Percentiles rank a stretch among this genome's conserved stretches.
These are phyloP conservation scores for Odontamblyopus rebecca DNA, from an alignment of 2,797 vertebrate genomes.

Conservation along the genomic window DNA sequence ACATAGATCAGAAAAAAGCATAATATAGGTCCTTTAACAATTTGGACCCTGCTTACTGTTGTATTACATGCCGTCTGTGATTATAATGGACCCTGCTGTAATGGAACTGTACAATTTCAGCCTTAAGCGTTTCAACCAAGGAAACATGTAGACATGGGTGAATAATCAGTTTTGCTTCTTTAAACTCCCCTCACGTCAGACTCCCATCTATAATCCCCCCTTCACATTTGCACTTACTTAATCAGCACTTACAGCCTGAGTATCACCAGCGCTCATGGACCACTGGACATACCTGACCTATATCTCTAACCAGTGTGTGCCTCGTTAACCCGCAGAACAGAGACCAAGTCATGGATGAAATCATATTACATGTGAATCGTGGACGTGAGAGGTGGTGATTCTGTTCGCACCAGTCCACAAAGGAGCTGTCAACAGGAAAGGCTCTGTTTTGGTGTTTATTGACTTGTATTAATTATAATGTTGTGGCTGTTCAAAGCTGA, in stretches of 20 bases:
- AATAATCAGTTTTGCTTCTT: neutral
- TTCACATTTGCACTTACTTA: slow-evolving; percentile 2
- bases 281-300: slow-evolving; percentile 59
- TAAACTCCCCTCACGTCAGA: neutral
- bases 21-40: too few species aligned
- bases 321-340: slow-evolving; percentile 46
- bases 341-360: slow-evolving; percentile 58
- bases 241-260: neutral
- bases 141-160: too few species aligned
- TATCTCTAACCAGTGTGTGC: slow-evolving; percentile 46
- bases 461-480: neutral
- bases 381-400: slow-evolving; percentile 7
- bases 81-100: too few species aligned
- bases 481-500: neutral
- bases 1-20: too few species aligned
- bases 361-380: slow-evolving; percentile 23
- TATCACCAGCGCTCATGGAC: slow-evolving; percentile 31
- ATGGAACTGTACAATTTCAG: too few species aligned
- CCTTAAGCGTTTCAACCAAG: too few species aligned
- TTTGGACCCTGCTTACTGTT: too few species aligned
- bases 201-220: neutral
- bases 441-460: neutral
- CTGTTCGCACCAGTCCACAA: neutral
- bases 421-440: neutral
- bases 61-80: too few species aligned